Base-by-base conservation (phyloP, 2,888 invertebrate species). In the Cataglyphis cursor region DNA sequence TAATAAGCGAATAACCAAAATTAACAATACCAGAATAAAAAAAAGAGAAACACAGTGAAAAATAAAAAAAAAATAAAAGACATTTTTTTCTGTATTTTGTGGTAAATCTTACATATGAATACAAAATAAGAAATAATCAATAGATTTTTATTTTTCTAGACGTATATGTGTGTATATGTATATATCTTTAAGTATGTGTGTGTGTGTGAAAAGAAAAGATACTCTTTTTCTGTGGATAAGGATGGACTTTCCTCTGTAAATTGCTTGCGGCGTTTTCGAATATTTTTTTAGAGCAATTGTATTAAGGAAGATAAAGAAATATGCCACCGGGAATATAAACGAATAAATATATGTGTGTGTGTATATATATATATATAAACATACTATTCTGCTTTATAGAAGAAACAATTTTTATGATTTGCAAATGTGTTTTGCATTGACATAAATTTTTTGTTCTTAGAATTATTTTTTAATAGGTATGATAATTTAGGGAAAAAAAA, bases 131-230 rank as follows among this genome's bases (percentile, higher is more conserved):
- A 85, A 85, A 57, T 78, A 70, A 85, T 88, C 90, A 90, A 89
- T 89, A 89, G 88, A 89, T 89, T 89, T 89, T 87, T 87, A 87
- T 87, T 87, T 76, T 68, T 57, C 28, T 76, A 41, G 61, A 38
- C 51, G 84, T 85, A 82, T 80, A 81, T 78, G 12, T 28, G 15
- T 18, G 31, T 3, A 48, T 48, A 18, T 41, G 1, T n/a, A n/a
- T n/a, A n/a, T 41, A 41, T 12, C 10, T 41, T 41, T 41, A 41
- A 10, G 18, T 68, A 31, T 28, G 15, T 51, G 24, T 28, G 24
- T 28, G 24, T 57, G 35, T 12, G 38, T 15, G 41, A 15, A 31
- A 41, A 41, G 12, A 21, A 68, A 83, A 84, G 83, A 80, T 76
- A 62, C 81, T 78, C 65, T 76, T 64, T 54, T 80, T 72, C 89